Percentiles rank a stretch among this genome's conserved stretches.
Conservation (phyloP, 2,888 invertebrate species). For the Pasiphila rectangulata region DNA sequence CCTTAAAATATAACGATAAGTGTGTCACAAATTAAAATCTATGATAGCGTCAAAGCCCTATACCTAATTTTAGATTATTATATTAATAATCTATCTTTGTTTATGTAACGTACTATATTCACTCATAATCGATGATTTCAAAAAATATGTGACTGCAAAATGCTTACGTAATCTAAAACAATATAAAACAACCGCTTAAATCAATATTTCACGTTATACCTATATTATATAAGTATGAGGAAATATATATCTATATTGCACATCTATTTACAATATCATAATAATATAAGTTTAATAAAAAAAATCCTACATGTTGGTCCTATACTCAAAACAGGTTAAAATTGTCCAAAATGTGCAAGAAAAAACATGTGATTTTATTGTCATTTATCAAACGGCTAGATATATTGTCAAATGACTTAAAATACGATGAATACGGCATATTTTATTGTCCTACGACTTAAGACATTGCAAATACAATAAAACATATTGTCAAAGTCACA, state of each 20-base stretch:
- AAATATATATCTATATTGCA: conserved; percentile 13
- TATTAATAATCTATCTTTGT: not conserved
- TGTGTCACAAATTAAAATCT: not conserved
- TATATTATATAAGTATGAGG: conserved; percentile 3
- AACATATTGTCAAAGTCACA: conserved; percentile 74
- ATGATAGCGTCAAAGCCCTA: not conserved
- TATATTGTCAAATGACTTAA: conserved; percentile 20
- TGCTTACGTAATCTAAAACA: not conserved
- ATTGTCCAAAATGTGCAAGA: conserved; percentile 35
- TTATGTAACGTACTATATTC: conserved; percentile 1
- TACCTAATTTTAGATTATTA: not conserved
- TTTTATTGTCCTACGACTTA: conserved; percentile 41
- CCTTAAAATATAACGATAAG: too few relatives aligned
- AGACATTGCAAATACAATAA: conserved; percentile 26
- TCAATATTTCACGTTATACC: too few relatives aligned
- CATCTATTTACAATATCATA: conserved; percentile 9
- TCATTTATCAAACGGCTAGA: conserved; percentile 17
- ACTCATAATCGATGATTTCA: conserved; percentile 40
- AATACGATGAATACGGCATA: too few relatives aligned
- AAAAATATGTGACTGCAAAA: conserved; percentile 6
- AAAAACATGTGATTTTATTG: conserved; percentile 36
- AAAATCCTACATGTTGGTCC: conserved; percentile 47
- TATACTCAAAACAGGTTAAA: conserved; percentile 29
- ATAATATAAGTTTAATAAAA: conserved; percentile 10
- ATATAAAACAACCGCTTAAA: too few relatives aligned